Evolutionary conservation across 2,888 invertebrate species (phyloP), one percentile per base, ranked within the genome.

Genomic region (Achlya flavicornis): DNA sequence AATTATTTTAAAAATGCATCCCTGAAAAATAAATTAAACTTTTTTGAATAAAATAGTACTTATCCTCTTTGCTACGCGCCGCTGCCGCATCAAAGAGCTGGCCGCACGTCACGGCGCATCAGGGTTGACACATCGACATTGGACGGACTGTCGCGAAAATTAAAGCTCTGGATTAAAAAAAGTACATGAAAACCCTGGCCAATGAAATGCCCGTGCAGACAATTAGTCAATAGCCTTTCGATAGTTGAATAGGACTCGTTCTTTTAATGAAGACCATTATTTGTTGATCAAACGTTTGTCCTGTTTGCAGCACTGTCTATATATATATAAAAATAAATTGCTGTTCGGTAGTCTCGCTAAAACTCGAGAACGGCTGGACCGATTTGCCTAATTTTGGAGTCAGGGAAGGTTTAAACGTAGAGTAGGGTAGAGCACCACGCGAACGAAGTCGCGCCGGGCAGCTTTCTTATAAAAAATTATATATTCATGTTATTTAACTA

Each of bases 91-190:
- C 88, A 89, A 89, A 90, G 84, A 68, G 73, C 69, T 41, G 65
- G 71, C 83, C 82, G 83, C 82, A 74, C 79, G 85, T 88, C 87
- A 86, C 81, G 75, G 68, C 76, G 74, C 83, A 83, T 89, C 89
- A 83, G 66, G 66, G 75, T 77, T 76, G 86, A 84, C 85, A 86
- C 84, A 86, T 88, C 86, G 89, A 88, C 88, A 81, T 80, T 71
- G 79, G 77, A 79, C 76, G 78, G 73, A 74, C 79, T 73, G 83
- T 83, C 79, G 84, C 82, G 77, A 85, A 91, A 90, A 87, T 89
- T 88, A 88, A 88, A 81, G 79, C 68, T 63, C 58, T 41, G 16
- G 38, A 65, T 69, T 64, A 74, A 70, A 77, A 79, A 76, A 78
- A 73, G 6, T 46, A 48, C 68, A 66, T 65, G 60, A 58, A 67